A percentile compares a stretch with the other conserved stretches of the same genome.
Evolutionary conservation across 2,113 vertebrate species (phyloP).

Genomic region (Scomber japonicus): DNA sequence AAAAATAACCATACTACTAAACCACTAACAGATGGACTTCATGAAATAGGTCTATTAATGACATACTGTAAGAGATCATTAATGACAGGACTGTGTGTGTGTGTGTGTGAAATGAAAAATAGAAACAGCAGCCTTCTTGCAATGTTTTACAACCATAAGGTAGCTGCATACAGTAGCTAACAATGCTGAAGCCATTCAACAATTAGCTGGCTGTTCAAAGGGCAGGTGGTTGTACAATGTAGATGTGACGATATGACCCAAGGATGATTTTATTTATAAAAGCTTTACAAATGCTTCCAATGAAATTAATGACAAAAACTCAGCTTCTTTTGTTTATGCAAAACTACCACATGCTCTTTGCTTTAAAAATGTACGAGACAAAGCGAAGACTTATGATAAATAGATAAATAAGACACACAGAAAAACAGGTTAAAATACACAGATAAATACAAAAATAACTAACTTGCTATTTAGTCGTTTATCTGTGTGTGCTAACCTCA

Average conservation of each 20-base stretch:
- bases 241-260: background rate
- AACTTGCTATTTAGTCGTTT: background rate
- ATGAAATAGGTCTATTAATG: constrained; percentile 48
- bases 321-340: background rate
- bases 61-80: constrained; percentile 45
- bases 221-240: background rate
- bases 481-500: background rate
- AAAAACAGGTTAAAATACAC: constrained; percentile 13
- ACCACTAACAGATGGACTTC: constrained; percentile 2
- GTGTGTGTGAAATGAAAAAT: constrained; percentile 3
- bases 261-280: background rate
- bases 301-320: constrained; percentile 4
- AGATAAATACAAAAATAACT: background rate
- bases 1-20: background rate
- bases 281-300: constrained; percentile 4
- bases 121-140: constrained; percentile 31
- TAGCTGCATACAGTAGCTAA: constrained; percentile 27
- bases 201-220: background rate
- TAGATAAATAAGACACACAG: background rate
- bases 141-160: constrained; percentile 22
- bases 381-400: background rate
- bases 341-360: constrained; percentile 46
- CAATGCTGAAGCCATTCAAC: constrained; percentile 52
- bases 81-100: constrained; percentile 23
- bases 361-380: background rate